Conservation (phyloP, 2,797 vertebrate species). For the Anisognathus igniventris region DNA sequence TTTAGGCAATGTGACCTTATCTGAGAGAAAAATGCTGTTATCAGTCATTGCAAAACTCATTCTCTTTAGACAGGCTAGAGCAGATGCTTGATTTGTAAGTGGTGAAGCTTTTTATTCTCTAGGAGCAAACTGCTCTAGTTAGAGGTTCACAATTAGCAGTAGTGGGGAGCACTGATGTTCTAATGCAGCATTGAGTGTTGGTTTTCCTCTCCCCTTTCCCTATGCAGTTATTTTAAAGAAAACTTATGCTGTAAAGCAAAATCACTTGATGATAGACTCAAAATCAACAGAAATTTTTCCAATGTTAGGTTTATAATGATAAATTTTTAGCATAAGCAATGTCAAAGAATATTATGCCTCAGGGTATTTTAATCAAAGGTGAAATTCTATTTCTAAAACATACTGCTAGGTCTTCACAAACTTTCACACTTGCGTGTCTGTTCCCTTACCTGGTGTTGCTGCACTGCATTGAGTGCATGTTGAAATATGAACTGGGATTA, state of each 20-base stretch:
- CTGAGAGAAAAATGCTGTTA: background rate
- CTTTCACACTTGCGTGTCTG: background rate
- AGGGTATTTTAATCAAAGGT: background rate
- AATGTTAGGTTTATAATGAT: background rate
- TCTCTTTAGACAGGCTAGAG: background rate
- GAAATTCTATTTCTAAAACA: background rate
- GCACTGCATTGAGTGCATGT: background rate
- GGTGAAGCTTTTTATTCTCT: background rate
- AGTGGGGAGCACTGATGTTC: background rate
- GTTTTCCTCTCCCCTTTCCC: background rate
- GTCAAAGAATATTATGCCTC: background rate
- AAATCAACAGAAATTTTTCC: background rate
- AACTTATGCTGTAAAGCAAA: background rate
- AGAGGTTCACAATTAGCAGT: background rate
- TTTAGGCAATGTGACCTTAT: background rate
- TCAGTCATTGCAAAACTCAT: background rate
- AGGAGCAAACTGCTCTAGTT: background rate
- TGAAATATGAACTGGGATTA: conserved; percentile 29
- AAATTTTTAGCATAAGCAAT: background rate
- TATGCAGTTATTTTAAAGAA: background rate
- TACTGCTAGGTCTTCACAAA: background rate
- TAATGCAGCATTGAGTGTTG: background rate
- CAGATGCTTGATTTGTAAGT: background rate
- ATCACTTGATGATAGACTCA: background rate
- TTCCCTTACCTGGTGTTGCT: background rate